Evolutionary conservation across 1,140 invertebrate genomes (phyloP), one percentile per base, ranked within the genome.

Genomic region (Drosophila serrata): DNA sequence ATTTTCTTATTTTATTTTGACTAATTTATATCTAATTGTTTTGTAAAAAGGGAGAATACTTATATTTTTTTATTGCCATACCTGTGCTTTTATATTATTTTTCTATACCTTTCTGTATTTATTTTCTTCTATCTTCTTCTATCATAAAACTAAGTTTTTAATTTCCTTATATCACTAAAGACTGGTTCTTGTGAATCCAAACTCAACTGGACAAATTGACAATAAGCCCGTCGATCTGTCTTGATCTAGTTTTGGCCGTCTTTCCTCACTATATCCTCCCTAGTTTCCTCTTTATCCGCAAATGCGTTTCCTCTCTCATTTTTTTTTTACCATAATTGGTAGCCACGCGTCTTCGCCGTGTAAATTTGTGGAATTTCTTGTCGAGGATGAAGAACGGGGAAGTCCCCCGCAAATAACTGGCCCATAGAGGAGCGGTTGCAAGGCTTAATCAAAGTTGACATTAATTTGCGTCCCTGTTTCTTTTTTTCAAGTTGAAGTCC

Each of bases 361-460:
- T 57, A 78, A 46, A 40, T 61, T 45, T 67, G 49, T 46, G 61
- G 63, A 69, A 82, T 62, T 49, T 31, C 33, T 74, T 55, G 69
- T 4, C 24, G 4, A 51, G 46, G 55, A 22, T 33, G 39, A 24
- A 9, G 39, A 33, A 12, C 6, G 43, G 37, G 31, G 33, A 43
- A 39, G 56, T 15, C 37, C 17, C 29, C 11, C 51, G 57, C 53
- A 64, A 64, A 60, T 64, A 55, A 45, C 39, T 64, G 42, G 51
- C 49, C 49, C 33, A 72, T 46, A 49, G 27, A 59, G 24, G 4
- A n/a, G n/a, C n/a, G n/a, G 65, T 72, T 49, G 48, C 67, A 48
- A 45, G 65, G 43, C 80, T 84, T 90, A 90, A 90, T 90, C 86
- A 90, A 76, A 76, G 88, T 90, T 90, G 85, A 90, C 85, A 90